Evolutionary conservation across 2,888 invertebrate species (phyloP).

Genomic region (Heteropelma amictum): DNA sequence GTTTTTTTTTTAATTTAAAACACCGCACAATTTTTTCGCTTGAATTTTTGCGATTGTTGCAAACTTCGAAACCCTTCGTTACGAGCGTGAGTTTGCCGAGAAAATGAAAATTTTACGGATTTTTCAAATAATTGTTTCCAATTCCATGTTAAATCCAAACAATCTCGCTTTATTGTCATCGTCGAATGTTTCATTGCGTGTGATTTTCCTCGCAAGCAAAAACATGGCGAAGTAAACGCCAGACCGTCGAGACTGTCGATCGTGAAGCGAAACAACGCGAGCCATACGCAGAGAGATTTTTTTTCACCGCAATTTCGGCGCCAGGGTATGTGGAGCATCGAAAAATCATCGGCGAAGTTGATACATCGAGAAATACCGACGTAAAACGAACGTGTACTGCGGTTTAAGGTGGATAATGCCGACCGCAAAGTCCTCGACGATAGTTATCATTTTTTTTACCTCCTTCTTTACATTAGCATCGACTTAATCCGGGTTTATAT

Average conservation of each 20-base stretch:
- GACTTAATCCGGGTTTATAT: conserved; percentile 33
- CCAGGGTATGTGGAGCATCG: conserved; percentile 10
- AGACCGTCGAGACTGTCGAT: conserved; percentile 6
- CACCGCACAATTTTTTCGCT: too few relatives aligned
- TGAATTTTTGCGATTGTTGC: too few relatives aligned
- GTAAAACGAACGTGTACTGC: conserved; percentile 26
- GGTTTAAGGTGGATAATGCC: conserved; percentile 9
- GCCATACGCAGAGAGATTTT: conserved; percentile 18
- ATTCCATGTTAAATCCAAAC: too few relatives aligned
- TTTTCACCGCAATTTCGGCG: conserved; percentile 42
- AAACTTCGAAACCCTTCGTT: too few relatives aligned
- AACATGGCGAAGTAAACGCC: too few relatives aligned
- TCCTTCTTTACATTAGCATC: conserved; percentile 3
- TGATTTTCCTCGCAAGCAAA: too few relatives aligned
- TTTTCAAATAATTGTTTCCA: too few relatives aligned
- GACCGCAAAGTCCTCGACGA: conserved; percentile 45
- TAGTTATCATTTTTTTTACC: conserved; percentile 29
- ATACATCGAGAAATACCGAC: conserved; percentile 24
- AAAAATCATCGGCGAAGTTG: not conserved
- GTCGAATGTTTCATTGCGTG: too few relatives aligned
- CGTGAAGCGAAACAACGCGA: not conserved
- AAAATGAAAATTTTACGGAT: too few relatives aligned
- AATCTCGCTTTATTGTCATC: too few relatives aligned
- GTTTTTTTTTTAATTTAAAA: too few relatives aligned
- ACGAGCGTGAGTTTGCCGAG: too few relatives aligned